Evolutionary conservation across 2,113 vertebrate species (phyloP), one percentile per base, ranked within the genome.

Genomic region (Eleginops maclovinus): DNA sequence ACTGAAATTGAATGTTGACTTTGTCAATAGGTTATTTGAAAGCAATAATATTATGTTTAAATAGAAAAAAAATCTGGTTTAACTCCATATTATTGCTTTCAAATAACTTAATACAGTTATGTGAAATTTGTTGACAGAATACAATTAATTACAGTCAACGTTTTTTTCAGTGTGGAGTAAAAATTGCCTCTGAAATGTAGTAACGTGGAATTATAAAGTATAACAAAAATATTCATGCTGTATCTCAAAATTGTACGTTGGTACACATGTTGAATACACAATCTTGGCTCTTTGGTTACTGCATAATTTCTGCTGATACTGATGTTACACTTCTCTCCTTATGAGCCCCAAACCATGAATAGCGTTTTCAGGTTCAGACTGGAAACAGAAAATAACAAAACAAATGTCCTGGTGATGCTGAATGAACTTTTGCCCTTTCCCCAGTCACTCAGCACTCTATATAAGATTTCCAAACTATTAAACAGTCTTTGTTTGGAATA

Each of bases 401-500:
- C 73, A 82, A 79, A 77, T 36, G 31, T 36, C 31, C 85, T 89
- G 85, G 84, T 66, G 81, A 71, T 67, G 75, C 54, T 4, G 44
- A 58, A 55, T 90, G 86, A 94, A 93, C 89, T 94, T 83, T 84
- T 90, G 93, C 88, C 92, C 93, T 93, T 92, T 93, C 91, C 93
- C 89, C 93, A 93, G 91, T 92, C 90, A 89, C 93, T 94, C 91
- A 92, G 92, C 94, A 81, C 93, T 95, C 95, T 96, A 95, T 93
- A 94, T 93, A 86, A 87, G 84, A 95, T 92, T 91, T 93, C 90
- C 90, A 74, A 90, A 95, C 93, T 93, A 94, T 93, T 93, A 93
- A 94, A 95, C 89, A 90, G 92, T 95, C 94, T 94, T 94, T 95
- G 93, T 96, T 91, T 87, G 92, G 87, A 95, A 94, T 94, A 93